A percentile compares a stretch with the other conserved stretches of the same genome.
Conservation (phyloP, 1,140 invertebrate genomes). For the Platyscapa corneri region DNA sequence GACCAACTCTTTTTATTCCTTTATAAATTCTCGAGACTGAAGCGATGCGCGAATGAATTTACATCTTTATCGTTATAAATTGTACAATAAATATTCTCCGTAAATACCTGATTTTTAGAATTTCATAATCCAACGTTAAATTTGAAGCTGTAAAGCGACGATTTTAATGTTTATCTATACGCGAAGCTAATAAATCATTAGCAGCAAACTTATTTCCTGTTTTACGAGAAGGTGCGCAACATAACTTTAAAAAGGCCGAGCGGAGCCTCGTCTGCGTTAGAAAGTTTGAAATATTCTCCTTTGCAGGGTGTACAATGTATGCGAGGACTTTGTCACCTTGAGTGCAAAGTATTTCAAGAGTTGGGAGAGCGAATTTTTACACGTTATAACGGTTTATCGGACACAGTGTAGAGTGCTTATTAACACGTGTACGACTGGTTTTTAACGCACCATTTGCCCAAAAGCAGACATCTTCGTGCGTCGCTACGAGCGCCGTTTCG, state of each 20-base stretch:
- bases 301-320: neutral
- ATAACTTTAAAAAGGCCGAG: neutral
- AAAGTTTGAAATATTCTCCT: neutral
- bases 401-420: neutral
- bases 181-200: neutral
- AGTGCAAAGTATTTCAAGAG: slow-evolving; percentile 16
- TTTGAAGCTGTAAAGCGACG: too few relatives aligned
- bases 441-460: neutral
- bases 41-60: too few relatives aligned
- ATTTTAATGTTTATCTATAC: neutral
- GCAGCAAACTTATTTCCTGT: neutral
- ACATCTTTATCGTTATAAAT: too few relatives aligned
- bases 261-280: neutral
- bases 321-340: neutral
- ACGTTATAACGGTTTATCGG: neutral
- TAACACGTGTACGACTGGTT: neutral
- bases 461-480: too few relatives aligned
- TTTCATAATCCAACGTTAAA: too few relatives aligned
- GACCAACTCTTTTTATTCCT: too few relatives aligned
- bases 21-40: too few relatives aligned
- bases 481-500: too few relatives aligned
- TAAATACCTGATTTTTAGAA: too few relatives aligned
- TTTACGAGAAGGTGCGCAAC: neutral
- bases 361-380: neutral
- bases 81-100: too few relatives aligned